These are phyloP conservation scores for Camponotus fellah DNA, from an alignment of 2,888 invertebrate genomes.

Conservation along the genomic window DNA sequence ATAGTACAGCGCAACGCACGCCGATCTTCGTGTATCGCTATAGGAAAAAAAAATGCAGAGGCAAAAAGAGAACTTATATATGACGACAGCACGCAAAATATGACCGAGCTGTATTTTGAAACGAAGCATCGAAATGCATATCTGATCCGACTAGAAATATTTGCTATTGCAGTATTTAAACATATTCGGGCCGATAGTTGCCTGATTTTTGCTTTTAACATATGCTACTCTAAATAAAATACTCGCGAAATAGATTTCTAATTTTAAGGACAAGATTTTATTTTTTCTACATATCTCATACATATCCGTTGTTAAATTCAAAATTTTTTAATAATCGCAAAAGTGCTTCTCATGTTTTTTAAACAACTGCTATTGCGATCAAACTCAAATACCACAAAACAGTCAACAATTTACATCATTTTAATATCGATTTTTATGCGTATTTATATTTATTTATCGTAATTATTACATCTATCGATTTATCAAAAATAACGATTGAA, in stretches of 20 bases:
- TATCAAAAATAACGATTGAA: background rate
- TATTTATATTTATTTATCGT: background rate
- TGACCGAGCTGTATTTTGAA: constrained; percentile 25
- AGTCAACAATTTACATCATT: background rate
- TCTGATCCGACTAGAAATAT: constrained; percentile 33
- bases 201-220: background rate
- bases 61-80: constrained; percentile 33
- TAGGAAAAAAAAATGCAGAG: constrained; percentile 28
- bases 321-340: background rate
- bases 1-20: constrained; percentile 40
- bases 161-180: constrained; percentile 17
- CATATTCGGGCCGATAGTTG: background rate
- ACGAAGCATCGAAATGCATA: constrained; percentile 40
- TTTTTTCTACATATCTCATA: background rate
- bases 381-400: background rate
- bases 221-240: background rate
- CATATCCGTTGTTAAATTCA: too few relatives aligned
- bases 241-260: background rate
- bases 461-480: background rate
- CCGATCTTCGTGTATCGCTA: constrained; percentile 41
- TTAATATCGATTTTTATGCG: background rate
- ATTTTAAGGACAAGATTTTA: background rate
- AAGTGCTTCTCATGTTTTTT: background rate
- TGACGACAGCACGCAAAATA: constrained; percentile 13
- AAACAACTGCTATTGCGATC: background rate